Percentiles rank a stretch among this genome's conserved stretches.
These are phyloP conservation scores for Aramus guarauna DNA, from an alignment of 2,113 vertebrate species.

Conservation along the genomic window DNA sequence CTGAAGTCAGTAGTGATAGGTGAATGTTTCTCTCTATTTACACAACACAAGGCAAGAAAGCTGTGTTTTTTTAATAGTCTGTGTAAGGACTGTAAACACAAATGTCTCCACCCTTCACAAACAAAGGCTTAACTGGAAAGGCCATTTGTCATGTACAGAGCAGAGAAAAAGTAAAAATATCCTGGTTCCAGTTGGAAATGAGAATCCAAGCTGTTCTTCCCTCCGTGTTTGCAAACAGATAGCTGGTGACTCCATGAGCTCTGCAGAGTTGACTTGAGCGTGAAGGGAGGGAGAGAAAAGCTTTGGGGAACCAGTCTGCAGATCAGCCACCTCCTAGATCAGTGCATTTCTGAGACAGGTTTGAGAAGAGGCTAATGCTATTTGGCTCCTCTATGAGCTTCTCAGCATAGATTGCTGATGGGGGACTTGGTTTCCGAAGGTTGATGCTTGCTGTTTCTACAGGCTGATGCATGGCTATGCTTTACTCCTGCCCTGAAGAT, in stretches of 20 bases:
- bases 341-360: not conserved
- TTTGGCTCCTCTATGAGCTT: not conserved
- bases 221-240: not conserved
- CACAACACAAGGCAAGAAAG: not conserved
- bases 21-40: constrained; percentile 14
- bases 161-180: not conserved
- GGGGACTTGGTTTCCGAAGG: not conserved
- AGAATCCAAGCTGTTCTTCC: not conserved
- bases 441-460: not conserved
- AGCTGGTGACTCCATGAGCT: not conserved
- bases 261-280: not conserved
- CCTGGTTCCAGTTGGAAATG: not conserved
- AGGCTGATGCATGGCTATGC: not conserved
- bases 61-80: constrained; percentile 3
- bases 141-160: not conserved
- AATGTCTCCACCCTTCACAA: constrained; percentile 39
- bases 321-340: not conserved
- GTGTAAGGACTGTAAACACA: constrained; percentile 1
- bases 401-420: not conserved
- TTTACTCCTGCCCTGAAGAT: not conserved
- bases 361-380: not conserved
- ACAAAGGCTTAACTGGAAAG: constrained; percentile 13
- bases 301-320: not conserved
- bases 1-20: constrained; percentile 4
- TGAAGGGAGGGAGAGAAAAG: not conserved